phyloP scores from a whole-genome alignment of 2,113 vertebrate species.

The Solenodon paradoxus region DNA sequence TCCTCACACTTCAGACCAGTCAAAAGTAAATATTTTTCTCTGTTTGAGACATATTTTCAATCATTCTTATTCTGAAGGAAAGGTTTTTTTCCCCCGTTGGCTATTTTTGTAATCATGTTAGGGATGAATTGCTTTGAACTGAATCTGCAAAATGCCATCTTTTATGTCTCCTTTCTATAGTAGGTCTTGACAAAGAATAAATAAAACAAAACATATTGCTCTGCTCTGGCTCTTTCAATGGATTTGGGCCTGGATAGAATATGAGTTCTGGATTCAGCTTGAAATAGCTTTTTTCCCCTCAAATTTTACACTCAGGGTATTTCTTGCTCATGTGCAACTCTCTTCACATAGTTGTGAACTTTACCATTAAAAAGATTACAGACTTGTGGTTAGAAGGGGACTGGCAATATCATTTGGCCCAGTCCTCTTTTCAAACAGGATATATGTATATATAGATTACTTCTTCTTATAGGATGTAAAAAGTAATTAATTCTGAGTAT shows the following conservation, averaged over 20 bases:
- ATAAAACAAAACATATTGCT: conserved; percentile 18
- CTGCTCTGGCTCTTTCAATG: conserved; percentile 40
- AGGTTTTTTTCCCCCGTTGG: background rate
- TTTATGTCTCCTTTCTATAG: conserved; percentile 30
- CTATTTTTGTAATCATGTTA: conserved; percentile 46
- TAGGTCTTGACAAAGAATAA: conserved; percentile 55
- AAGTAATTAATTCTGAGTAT: conserved; percentile 13
- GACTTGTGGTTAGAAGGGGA: conserved; percentile 23
- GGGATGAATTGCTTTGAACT: conserved; percentile 47
- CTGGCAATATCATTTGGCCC: background rate
- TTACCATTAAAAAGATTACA: conserved; percentile 7
- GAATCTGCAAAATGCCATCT: conserved; percentile 32
- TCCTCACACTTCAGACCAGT: background rate
- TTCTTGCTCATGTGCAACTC: conserved; percentile 8
- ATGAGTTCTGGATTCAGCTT: conserved; percentile 7
- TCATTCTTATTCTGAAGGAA: conserved; percentile 47
- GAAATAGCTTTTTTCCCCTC: background rate
- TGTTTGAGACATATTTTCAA: conserved; percentile 20
- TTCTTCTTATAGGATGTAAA: background rate
- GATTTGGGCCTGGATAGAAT: background rate
- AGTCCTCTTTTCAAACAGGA: background rate
- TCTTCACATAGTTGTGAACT: conserved; percentile 36
- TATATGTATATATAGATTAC: background rate
- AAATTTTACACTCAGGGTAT: background rate
- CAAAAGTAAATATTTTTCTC: conserved; percentile 42